Evolutionary conservation across 1,140 invertebrate species (phyloP), one percentile per base, ranked within the genome.

Genomic region (Lepidurus packardi): DNA sequence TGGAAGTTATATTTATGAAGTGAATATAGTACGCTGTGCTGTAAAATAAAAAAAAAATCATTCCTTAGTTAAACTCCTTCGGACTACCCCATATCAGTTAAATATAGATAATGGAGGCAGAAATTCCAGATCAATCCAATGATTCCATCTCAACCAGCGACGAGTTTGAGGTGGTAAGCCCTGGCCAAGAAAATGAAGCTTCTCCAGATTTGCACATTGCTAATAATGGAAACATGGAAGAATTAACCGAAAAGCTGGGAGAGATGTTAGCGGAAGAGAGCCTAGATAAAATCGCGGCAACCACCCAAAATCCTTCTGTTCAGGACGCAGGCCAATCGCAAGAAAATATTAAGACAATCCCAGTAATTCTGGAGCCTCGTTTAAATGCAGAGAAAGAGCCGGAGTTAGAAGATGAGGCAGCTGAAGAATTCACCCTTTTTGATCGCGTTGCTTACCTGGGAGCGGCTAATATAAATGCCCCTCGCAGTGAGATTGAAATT

Each of bases 391-490:
- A 77, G 65, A 77, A 76, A 73, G 53, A 77, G 80, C 73, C 76
- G 24, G 47, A 65, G 43, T 21, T 34, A 77, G 45, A 73, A 13
- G 78, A 79, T 73, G 13, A 81, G 47, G 76, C 74, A 77, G 75
- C 76, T 80, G 25, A 80, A 47, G 79, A 73, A 80, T 77, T 75
- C 74, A 75, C 73, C 78, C 73, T 96, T 82, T 98, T 98, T 85
- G 92, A 94, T 84, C 93, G 95, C 21, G 93, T 99, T 42, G 94
- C 93, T 77, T 99, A 98, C 87, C 88, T 99, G 78, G 97, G 97
- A 44, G 93, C 94, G 11, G 93, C 96, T 73, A 91, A 91, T 78
- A 96, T 99, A 79, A 94, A 95, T 85, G 93, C 95, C 5, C 95
- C 97, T 6, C 92, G 96, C 84, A 96, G 93, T 75, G 95, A 98